phyloP scores from a whole-genome alignment of 2,113 vertebrate genomes.

The Pseudopipra pipra region DNA sequence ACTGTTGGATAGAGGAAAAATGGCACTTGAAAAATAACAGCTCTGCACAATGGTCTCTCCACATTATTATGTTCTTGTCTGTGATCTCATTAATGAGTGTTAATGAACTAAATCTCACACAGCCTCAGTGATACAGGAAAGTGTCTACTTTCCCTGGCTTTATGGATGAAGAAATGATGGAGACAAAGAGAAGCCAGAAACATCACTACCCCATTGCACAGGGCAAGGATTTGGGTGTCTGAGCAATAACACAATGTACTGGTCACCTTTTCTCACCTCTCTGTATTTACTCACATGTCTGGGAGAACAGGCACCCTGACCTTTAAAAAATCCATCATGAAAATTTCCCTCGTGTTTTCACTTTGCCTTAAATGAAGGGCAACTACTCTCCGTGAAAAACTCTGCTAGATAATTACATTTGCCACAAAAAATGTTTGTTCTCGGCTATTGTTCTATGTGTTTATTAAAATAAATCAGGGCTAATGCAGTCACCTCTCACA shows the following conservation, averaged over 20 bases:
- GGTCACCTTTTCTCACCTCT: background rate
- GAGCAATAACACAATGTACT: background rate
- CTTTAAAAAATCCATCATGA: background rate
- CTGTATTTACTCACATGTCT: background rate
- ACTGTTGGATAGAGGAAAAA: background rate
- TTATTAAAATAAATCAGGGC: constrained; percentile 43
- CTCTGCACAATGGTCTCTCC: background rate
- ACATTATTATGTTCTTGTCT: too few species aligned
- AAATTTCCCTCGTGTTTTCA: background rate
- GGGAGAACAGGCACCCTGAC: background rate
- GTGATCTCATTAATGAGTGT: background rate
- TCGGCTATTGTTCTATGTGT: background rate
- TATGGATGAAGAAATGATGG: background rate
- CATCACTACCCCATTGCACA: fast-evolving
- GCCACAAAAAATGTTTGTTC: background rate
- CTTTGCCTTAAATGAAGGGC: background rate
- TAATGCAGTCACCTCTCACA: background rate
- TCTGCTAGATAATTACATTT: constrained; percentile 8
- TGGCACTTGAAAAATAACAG: background rate
- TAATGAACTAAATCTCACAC: background rate
- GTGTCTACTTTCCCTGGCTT: fast-evolving
- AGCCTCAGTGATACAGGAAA: background rate
- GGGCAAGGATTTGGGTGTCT: background rate
- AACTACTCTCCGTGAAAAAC: background rate
- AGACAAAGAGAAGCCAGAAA: background rate